Evolutionary conservation across 2,113 vertebrate species (phyloP), one percentile per base, ranked within the genome.

Genomic region (Neoarius graeffei): DNA sequence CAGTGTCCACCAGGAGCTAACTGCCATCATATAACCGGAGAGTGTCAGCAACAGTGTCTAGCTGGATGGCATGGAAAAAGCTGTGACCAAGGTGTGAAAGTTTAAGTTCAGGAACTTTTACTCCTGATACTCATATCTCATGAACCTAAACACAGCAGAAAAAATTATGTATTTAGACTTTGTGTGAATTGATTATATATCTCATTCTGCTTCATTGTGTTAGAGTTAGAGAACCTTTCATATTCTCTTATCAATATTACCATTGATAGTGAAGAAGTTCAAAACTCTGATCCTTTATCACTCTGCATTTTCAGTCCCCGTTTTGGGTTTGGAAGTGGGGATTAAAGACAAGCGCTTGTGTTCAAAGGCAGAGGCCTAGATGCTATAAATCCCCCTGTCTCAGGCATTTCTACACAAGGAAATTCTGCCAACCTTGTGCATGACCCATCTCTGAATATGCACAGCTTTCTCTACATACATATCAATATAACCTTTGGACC

Each of bases 1-100:
- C 17, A 69, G 82, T 99, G 98, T 91, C 90, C 91, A 0, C 66
- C 83, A 0, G 97, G 94, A 0, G 93, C 89, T 64, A 90, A 94
- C 0, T 99, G 98, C 11, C 93, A 98, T 94, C 96, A 94, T 0
- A 90, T 95, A 90, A 97, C 91, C 0, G 98, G 98, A 0, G 86
- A 89, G 80, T 99, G 98, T 83, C 91, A 91, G 86, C 89, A 77
- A 0, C 96, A 94, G 85, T 99, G 98, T 87, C 96, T 97, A 0
- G 91, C 86, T 0, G 98, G 98, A 79, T 96, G 90, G 89, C 94
- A 90, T 0, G 97, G 98, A 23, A 88, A 95, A 48, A 92, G 88
- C 93, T 99, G 98, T 0, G 91, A 94, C 10, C 96, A 94, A 95
- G 97, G 98, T 99, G 92, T 86, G 59, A 52, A 52, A 60, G 71